Evolutionary conservation across 2,113 vertebrate genomes (phyloP).

Genomic region (Sitta europaea): DNA sequence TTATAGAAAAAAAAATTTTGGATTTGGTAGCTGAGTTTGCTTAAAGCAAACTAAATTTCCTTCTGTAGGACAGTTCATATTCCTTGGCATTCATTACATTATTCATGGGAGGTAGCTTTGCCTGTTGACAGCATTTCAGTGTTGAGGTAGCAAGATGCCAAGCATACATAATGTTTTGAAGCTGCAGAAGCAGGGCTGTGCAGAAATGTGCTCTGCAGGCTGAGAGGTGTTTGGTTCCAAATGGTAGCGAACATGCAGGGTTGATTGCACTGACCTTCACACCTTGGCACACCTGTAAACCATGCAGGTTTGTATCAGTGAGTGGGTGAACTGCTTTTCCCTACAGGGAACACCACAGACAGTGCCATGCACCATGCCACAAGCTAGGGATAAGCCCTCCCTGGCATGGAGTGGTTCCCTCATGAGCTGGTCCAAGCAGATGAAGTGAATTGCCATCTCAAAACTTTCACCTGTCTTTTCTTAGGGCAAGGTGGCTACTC

Average conservation of each 20-base stretch:
- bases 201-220: neutral
- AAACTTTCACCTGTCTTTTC: neutral
- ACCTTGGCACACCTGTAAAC: neutral
- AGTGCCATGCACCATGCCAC: neutral
- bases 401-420: neutral
- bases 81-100: neutral
- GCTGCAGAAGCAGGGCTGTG: neutral
- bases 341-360: neutral
- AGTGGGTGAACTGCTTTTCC: neutral
- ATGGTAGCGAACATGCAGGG: neutral
- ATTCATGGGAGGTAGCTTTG: neutral
- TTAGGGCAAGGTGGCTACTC: neutral
- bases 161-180: neutral
- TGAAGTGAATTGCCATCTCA: neutral
- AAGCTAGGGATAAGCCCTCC: neutral
- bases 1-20: neutral
- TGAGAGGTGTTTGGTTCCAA: neutral
- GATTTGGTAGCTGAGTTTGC: neutral
- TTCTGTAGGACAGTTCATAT: neutral
- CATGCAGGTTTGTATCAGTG: neutral
- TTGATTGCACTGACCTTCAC: neutral
- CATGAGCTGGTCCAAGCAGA: neutral
- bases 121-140: neutral
- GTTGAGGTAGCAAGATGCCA: neutral
- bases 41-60: neutral